Evolutionary conservation across 2,888 invertebrate species (phyloP).

Genomic region (Sesia bembeciformis): DNA sequence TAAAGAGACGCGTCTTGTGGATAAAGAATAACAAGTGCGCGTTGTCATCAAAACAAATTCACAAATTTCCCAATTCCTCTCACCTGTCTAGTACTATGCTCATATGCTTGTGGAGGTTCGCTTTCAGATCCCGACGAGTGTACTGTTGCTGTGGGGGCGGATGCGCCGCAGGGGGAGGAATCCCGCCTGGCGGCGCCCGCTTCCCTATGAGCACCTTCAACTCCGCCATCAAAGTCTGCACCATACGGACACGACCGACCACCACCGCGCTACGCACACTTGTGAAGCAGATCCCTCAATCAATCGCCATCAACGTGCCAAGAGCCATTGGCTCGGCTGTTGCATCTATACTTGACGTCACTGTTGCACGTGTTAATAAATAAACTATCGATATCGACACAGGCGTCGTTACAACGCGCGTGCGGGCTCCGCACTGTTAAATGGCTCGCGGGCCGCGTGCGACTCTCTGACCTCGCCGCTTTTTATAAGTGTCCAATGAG

Average conservation of each 20-base stretch:
- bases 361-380: conserved; percentile 56
- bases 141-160: conserved; percentile 48
- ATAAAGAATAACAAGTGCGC: too few relatives aligned
- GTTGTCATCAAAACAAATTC: background rate
- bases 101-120: conserved; percentile 70
- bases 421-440: conserved; percentile 58
- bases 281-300: conserved; percentile 50
- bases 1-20: too few relatives aligned
- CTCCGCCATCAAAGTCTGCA: conserved; percentile 70
- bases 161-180: conserved; percentile 26
- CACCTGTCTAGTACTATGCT: conserved; percentile 71
- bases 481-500: conserved; percentile 70
- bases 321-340: conserved; percentile 61
- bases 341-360: conserved; percentile 59
- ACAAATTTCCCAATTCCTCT: conserved; percentile 19
- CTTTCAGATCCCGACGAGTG: conserved; percentile 62
- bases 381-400: conserved; percentile 52
- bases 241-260: conserved; percentile 66
- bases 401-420: conserved; percentile 62
- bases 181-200: conserved; percentile 53
- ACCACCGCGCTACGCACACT: conserved; percentile 49
- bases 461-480: conserved; percentile 63
- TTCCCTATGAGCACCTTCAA: conserved; percentile 70
- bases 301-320: conserved; percentile 52
- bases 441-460: conserved; percentile 24